Evolutionary conservation across 2,888 invertebrate species (phyloP).

Genomic region (Xanthorhoe spadicearia): DNA sequence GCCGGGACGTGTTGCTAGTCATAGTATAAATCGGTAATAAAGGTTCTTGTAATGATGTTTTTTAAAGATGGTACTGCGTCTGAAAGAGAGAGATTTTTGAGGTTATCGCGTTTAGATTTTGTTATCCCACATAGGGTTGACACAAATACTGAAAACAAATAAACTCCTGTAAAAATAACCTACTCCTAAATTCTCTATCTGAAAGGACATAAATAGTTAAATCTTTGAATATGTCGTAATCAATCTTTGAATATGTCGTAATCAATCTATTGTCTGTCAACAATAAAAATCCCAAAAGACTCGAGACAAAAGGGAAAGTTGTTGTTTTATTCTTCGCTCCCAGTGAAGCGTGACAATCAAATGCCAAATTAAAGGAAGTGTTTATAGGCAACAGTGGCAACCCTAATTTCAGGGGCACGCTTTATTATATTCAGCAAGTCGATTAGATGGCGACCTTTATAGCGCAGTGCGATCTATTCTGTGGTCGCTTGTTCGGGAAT

Average conservation of each 20-base stretch:
- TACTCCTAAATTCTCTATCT: neutral
- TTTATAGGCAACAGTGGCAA: slow-evolving; percentile 25
- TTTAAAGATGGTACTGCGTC: slow-evolving; percentile 21
- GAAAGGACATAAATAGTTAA: neutral
- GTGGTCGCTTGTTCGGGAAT: slow-evolving; percentile 44
- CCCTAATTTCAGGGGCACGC: slow-evolving; percentile 35
- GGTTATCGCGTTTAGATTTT: slow-evolving; percentile 18
- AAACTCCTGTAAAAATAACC: neutral
- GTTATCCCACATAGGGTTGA: slow-evolving; percentile 26
- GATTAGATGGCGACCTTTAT: slow-evolving; percentile 47
- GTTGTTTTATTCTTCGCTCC: neutral
- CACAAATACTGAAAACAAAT: neutral
- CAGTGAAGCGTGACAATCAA: slow-evolving; percentile 18
- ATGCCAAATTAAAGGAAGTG: slow-evolving; percentile 20
- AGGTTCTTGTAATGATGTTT: slow-evolving; percentile 20
- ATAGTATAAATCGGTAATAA: slow-evolving; percentile 13
- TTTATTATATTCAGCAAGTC: slow-evolving; percentile 44
- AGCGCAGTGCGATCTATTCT: slow-evolving; percentile 27
- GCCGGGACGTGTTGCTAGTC: no score
- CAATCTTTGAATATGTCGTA: neutral
- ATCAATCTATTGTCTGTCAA: neutral
- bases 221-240: neutral
- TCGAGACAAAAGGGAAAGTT: neutral
- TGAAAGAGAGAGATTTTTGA: slow-evolving; percentile 22
- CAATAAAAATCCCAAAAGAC: slow-evolving; percentile 2